Evolutionary conservation across 2,797 vertebrate genomes (phyloP).

Genomic region (Pterois miles): DNA sequence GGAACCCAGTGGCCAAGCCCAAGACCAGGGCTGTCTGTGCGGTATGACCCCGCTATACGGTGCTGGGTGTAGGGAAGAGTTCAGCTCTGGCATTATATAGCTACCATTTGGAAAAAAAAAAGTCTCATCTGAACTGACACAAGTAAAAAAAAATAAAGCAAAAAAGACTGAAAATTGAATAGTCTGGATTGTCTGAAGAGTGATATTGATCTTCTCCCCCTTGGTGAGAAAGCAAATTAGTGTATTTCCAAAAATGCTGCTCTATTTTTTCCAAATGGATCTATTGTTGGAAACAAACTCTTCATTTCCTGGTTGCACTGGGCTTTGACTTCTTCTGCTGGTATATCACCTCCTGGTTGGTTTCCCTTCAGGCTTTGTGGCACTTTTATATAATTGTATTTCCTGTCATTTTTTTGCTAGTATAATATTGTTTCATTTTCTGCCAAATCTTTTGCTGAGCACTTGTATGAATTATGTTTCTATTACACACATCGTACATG

Average conservation of each 20-base stretch:
- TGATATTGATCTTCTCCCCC: neutral
- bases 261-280: neutral
- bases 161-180: too few relatives aligned
- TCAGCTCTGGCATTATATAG: conserved; percentile 9
- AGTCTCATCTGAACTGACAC: neutral
- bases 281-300: conserved; percentile 41
- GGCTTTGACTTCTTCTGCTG: neutral
- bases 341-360: neutral
- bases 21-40: conserved; percentile 62
- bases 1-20: conserved; percentile 82
- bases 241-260: neutral
- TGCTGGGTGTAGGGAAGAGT: conserved; percentile 39
- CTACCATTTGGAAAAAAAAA: neutral
- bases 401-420: neutral
- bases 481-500: neutral
- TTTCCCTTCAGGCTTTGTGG: neutral
- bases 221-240: neutral
- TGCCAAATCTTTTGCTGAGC: neutral
- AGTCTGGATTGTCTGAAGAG: neutral
- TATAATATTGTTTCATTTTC: neutral
- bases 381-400: conserved; percentile 3
- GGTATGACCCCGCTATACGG: conserved; percentile 71
- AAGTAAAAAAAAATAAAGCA: too few relatives aligned
- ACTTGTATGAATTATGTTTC: neutral
- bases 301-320: conserved; percentile 14